Conservation (phyloP, 2,113 vertebrate genomes). For the Microtus ochrogaster region DNA sequence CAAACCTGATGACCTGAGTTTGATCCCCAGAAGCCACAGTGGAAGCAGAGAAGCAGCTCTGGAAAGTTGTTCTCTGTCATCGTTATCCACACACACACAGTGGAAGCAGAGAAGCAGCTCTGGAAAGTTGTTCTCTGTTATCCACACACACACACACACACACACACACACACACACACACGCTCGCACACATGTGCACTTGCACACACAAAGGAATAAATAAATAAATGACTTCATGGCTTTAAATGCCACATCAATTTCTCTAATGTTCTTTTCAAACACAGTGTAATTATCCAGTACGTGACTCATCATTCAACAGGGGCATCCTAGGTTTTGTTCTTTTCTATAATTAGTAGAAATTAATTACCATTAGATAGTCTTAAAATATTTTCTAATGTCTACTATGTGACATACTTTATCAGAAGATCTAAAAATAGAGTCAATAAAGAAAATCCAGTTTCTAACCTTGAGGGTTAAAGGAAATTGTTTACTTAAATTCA, state of each 20-base stretch:
- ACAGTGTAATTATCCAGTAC: background rate
- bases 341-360: background rate
- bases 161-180: too few relatives aligned
- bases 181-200: background rate
- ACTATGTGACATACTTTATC: background rate
- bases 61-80: background rate
- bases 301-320: background rate
- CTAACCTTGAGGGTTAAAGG: background rate
- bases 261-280: background rate
- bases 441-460: background rate
- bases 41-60: background rate
- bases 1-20: too few relatives aligned
- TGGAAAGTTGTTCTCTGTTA: background rate
- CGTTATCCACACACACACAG: too few relatives aligned
- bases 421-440: background rate
- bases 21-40: too few relatives aligned
- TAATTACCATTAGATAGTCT: background rate
- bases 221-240: background rate
- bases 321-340: background rate
- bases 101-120: background rate
- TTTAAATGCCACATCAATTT: background rate
- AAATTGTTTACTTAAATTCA: background rate
- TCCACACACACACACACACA: background rate
- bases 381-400: slow-evolving; percentile 2
- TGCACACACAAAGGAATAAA: background rate